Conservation (phyloP, 2,113 vertebrate genomes). For the Rhinopomastus cyanomelas region DNA sequence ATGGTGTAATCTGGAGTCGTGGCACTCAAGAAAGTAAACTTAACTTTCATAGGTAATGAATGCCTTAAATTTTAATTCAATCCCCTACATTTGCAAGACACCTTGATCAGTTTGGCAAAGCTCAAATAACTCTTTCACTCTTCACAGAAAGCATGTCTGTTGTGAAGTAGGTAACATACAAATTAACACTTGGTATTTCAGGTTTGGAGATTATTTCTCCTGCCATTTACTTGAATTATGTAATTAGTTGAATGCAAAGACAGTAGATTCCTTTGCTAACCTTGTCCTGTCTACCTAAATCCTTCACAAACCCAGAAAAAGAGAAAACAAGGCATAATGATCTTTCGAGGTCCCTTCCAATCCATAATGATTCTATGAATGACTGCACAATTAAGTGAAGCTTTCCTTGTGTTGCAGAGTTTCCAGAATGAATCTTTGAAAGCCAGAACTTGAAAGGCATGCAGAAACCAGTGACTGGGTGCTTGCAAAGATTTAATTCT, state of each 20-base stretch:
- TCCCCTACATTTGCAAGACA: background rate
- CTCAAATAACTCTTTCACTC: background rate
- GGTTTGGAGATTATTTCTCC: background rate
- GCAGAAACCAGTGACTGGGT: background rate
- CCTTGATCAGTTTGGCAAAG: background rate
- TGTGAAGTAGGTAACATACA: background rate
- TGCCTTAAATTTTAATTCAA: background rate
- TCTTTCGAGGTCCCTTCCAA: too few species aligned
- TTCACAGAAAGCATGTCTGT: background rate
- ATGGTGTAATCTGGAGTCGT: background rate
- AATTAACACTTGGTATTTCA: background rate
- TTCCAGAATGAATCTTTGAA: background rate
- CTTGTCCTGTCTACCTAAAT: background rate
- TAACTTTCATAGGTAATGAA: background rate
- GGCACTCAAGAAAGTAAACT: background rate
- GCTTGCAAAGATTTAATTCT: background rate
- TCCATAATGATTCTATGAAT: too few species aligned
- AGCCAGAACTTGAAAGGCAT: background rate
- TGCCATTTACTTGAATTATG: background rate
- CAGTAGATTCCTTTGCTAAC: background rate
- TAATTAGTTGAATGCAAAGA: background rate
- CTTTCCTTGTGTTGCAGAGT: background rate
- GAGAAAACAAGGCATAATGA: background rate
- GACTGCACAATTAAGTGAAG: background rate
- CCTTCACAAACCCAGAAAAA: background rate